phyloP scores from a whole-genome alignment of 1,140 invertebrate species.

The Bombus superbus region DNA sequence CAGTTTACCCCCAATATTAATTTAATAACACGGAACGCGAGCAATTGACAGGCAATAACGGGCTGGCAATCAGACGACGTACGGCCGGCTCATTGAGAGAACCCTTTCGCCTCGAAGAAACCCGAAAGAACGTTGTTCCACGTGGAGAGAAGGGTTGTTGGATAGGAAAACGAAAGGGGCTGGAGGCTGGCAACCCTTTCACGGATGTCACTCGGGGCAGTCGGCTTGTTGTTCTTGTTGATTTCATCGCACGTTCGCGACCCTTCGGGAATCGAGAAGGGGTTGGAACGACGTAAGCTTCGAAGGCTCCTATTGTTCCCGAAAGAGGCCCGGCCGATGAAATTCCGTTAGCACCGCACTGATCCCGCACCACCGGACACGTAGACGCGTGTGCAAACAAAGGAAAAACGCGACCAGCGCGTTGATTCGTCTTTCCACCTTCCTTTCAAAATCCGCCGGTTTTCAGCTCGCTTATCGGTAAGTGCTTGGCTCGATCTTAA shows the following conservation, averaged over 20 bases:
- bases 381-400: conserved; percentile 55
- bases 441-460: background rate
- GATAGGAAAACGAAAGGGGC: conserved; percentile 25
- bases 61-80: conserved; percentile 75
- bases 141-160: background rate
- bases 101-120: conserved; percentile 68
- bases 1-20: conserved; percentile 78
- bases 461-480: too few relatives aligned
- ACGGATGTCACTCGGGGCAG: conserved; percentile 78
- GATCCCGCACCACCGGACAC: conserved; percentile 29
- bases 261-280: conserved; percentile 76
- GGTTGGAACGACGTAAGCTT: conserved; percentile 72
- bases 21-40: conserved; percentile 80
- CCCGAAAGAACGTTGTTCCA: conserved; percentile 41
- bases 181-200: conserved; percentile 77
- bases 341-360: conserved; percentile 40
- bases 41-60: conserved; percentile 83
- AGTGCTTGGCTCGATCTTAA: too few relatives aligned
- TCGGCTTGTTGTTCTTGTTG: conserved; percentile 82
- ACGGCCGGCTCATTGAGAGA: conserved; percentile 65
- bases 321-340: conserved; percentile 39
- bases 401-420: conserved; percentile 57
- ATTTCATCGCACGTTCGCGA: conserved; percentile 81
- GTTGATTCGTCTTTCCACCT: conserved; percentile 27
- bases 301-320: conserved; percentile 63